Evolutionary conservation across 2,113 vertebrate genomes (phyloP).

Genomic region (Monarcha castaneiventris): DNA sequence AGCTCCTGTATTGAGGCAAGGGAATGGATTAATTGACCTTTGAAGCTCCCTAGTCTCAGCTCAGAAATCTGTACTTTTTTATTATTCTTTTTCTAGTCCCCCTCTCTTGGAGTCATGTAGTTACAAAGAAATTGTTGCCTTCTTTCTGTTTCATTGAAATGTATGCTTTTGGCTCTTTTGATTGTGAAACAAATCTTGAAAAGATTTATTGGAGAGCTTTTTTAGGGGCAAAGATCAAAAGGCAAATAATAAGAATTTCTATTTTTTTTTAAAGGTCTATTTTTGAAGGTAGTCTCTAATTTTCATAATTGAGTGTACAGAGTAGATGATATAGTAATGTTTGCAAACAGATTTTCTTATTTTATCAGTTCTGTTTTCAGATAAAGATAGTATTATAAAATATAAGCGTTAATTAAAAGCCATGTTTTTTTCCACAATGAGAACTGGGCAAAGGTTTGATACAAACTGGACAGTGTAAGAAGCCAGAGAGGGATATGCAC

Average conservation of each 20-base stretch:
- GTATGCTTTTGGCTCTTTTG: not conserved
- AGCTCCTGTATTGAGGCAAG: not conserved
- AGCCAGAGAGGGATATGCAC: not conserved
- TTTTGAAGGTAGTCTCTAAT: not conserved
- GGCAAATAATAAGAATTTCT: not conserved
- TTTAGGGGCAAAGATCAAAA: not conserved
- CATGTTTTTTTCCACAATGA: accelerated
- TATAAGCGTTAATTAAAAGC: not conserved
- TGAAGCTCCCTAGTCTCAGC: not conserved
- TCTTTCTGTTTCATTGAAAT: not conserved
- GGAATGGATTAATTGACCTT: not conserved
- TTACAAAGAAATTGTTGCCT: not conserved
- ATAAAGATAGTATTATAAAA: not conserved
- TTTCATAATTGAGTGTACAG: not conserved
- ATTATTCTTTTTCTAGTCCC: not conserved
- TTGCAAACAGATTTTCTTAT: not conserved
- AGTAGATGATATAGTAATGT: not conserved
- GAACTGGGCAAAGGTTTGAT: not conserved
- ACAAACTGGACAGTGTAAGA: not conserved
- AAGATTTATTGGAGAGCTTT: not conserved
- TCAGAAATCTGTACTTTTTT: not conserved
- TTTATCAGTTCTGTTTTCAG: not conserved
- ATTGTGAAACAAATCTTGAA: not conserved
- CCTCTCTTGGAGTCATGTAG: not conserved
- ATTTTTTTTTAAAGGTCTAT: accelerated